Conservation (phyloP, 2,113 vertebrate species). For the Bubalus kerabau region DNA sequence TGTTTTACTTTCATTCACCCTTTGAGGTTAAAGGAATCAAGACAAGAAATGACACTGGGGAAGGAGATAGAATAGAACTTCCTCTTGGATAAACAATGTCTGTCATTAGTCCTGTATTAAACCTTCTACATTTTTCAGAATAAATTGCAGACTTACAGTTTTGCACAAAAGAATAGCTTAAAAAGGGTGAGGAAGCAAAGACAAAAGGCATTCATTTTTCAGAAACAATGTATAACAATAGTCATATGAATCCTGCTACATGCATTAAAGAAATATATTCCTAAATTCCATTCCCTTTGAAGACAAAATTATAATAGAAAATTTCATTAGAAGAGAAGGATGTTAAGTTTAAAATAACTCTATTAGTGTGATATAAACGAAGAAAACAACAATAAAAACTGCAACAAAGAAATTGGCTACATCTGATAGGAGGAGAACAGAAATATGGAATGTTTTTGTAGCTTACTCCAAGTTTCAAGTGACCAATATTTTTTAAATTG, state of each 20-base stretch:
- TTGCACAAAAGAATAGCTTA: neutral
- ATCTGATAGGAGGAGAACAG: neutral
- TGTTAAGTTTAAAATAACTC: neutral
- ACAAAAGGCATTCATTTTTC: neutral
- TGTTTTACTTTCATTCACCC: too few species aligned
- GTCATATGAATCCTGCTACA: neutral
- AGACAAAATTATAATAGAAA: neutral
- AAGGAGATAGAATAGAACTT: too few species aligned
- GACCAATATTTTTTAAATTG: neutral
- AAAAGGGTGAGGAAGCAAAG: neutral
- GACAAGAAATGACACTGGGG: too few species aligned
- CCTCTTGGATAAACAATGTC: too few species aligned
- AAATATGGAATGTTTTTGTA: neutral
- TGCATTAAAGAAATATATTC: too few species aligned
- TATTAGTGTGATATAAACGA: neutral
- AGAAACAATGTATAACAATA: neutral
- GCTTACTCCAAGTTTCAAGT: neutral
- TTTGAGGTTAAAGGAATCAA: too few species aligned
- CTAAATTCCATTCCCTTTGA: neutral
- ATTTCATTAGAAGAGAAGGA: neutral
- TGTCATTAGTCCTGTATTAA: neutral
- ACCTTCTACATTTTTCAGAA: neutral
- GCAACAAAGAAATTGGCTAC: neutral
- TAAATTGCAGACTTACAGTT: neutral
- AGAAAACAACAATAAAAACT: accelerated